phyloP scores from a whole-genome alignment of 1,140 invertebrate species.

The Tigriopus japonicus region DNA sequence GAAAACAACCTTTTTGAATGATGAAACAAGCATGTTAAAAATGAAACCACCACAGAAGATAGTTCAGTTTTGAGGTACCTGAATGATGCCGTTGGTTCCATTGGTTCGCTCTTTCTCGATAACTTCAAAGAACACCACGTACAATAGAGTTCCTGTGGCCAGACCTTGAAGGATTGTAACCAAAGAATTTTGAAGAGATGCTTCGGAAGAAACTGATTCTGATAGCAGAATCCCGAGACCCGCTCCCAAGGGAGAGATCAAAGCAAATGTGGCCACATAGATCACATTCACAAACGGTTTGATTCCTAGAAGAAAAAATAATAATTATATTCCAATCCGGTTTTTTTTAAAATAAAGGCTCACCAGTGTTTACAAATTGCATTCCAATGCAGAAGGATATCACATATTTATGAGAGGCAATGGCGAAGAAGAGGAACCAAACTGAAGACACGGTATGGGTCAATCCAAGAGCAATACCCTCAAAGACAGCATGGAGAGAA shows the following conservation, averaged over 20 bases:
- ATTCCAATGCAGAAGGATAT: slow-evolving; percentile 31
- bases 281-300: not conserved
- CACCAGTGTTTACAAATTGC: slow-evolving; percentile 17
- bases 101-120: slow-evolving; percentile 47
- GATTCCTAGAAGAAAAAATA: not conserved
- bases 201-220: not conserved
- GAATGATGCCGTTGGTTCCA: slow-evolving; percentile 41
- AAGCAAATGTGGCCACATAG: slow-evolving; percentile 14
- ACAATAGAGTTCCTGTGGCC: slow-evolving; percentile 65
- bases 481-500: slow-evolving; percentile 41
- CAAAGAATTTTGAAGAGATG: slow-evolving; percentile 30
- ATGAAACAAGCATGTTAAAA: too few species aligned
- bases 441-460: slow-evolving; percentile 36
- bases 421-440: slow-evolving; percentile 32
- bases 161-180: slow-evolving; percentile 52
- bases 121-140: slow-evolving; percentile 80
- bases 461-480: slow-evolving; percentile 52
- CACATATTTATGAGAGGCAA: slow-evolving; percentile 34
- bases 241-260: slow-evolving; percentile 15
- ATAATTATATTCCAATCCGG: not conserved
- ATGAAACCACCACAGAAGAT: too few species aligned
- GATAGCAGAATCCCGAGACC: slow-evolving; percentile 5
- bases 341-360: not conserved
- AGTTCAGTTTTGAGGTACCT: too few species aligned
- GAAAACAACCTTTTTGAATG: too few species aligned